Percentiles rank a stretch among this genome's conserved stretches.
Conservation (phyloP, 2,797 vertebrate genomes). For the Clarias pachynema region DNA sequence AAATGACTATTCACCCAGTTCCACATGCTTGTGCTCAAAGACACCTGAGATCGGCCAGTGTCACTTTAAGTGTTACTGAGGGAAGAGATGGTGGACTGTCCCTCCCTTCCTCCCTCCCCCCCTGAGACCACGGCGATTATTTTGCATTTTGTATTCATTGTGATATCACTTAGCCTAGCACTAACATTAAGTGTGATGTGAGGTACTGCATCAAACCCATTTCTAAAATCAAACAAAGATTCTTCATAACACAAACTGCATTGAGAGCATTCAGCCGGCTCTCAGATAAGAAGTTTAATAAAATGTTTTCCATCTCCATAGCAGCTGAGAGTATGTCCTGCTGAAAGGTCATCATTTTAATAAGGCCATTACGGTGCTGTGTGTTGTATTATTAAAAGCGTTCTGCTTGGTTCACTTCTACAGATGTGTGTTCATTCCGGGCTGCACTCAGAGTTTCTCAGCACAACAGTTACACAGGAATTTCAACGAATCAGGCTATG, state of each 20-base stretch:
- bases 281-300: slow-evolving; percentile 26
- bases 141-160: background rate
- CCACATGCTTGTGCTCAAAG: background rate
- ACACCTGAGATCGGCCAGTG: background rate
- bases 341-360: slow-evolving; percentile 15
- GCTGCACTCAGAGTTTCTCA: background rate
- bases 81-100: background rate
- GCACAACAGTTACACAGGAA: background rate
- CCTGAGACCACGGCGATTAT: background rate
- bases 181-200: background rate
- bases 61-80: background rate
- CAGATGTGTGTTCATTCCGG: background rate
- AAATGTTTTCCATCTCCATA: slow-evolving; percentile 3
- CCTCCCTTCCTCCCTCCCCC: background rate
- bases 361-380: background rate
- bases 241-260: background rate
- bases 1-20: background rate
- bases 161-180: background rate
- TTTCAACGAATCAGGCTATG: background rate
- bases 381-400: slow-evolving; percentile 7
- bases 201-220: background rate
- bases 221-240: background rate
- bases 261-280: background rate
- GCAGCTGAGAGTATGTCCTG: slow-evolving; percentile 17
- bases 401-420: background rate